Base-by-base conservation (phyloP, 64 coral and sea anemone genomes). In the Dendrophyllia cribrosa region DNA sequence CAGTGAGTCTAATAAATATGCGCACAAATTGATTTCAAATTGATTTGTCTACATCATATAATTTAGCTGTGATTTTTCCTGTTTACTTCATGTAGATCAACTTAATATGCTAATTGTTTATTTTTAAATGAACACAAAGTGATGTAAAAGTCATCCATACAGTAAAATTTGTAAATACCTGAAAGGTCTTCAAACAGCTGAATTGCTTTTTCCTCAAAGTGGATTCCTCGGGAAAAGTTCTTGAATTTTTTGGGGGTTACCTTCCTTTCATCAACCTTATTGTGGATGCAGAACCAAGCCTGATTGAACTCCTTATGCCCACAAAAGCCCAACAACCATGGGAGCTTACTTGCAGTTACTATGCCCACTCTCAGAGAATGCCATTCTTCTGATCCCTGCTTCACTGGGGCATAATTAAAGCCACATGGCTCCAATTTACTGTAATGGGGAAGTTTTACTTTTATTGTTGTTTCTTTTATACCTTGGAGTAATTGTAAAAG, bases 271-370 rank as follows among this genome's bases (percentile, higher is more conserved):
- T 83, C 79, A 23, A 83, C 15, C 52, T 83, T 83, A 65, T 83
- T 83, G 64, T 83, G 82, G 69, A 86, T 43, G 26, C 61, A 70
- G 67, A 68, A 86, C 79, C 79, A 83, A 64, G 79, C 21, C 34
- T 83, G 79, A 44, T 83, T 58, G 64, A 83, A 83, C n/a, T 83
- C 58, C 48, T 83, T 83, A 26, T 83, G 79, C 12, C 79, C 79
- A 66, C 21, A 58, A 83, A 83, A 83, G 14, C 79, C 79, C 59
- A 83, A 66, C 58, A 83, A 66, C 21, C 52, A 46, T 65, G 79
- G 79, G 44, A 83, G 63, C 48, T 83, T 83, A 58, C 79, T 83
- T 43, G 58, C 79, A 23, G 79, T 83, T 83, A 83, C 64, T 26
- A 64, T 83, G 23, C 79, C 79, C 43, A 65, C 59, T 22, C 79